Evolutionary conservation across 2,797 vertebrate species (phyloP).

Genomic region (Champsocephalus esox): DNA sequence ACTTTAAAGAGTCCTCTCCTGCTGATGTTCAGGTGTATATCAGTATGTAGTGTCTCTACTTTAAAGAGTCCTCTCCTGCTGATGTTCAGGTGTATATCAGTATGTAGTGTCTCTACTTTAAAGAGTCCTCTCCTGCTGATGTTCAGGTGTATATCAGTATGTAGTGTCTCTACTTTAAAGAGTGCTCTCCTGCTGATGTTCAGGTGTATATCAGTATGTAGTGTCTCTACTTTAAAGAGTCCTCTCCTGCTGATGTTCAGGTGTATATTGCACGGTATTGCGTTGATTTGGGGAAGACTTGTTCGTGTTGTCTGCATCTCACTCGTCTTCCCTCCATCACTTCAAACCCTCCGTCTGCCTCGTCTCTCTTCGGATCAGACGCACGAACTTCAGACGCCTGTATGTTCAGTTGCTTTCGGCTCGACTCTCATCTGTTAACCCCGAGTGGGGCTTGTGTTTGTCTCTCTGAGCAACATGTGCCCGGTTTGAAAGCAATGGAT

Average conservation of each 20-base stretch:
- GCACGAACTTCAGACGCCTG: neutral
- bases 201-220: too few relatives aligned
- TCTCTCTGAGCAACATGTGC: neutral
- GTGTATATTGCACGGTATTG: neutral
- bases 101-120: too few relatives aligned
- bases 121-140: too few relatives aligned
- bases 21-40: too few relatives aligned
- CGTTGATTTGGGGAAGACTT: neutral
- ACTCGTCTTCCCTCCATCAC: neutral
- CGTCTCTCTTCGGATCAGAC: conserved; percentile 13
- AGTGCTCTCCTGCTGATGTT: neutral
- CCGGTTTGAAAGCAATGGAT: conserved; percentile 13
- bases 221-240: too few relatives aligned
- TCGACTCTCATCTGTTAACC: conserved; percentile 26
- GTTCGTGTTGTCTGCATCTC: neutral
- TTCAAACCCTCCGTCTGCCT: conserved; percentile 4
- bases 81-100: too few relatives aligned
- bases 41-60: too few relatives aligned
- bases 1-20: too few relatives aligned
- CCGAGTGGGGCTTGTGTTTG: neutral
- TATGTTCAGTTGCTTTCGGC: conserved; percentile 9
- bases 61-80: too few relatives aligned
- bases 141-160: too few relatives aligned
- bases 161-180: too few relatives aligned
- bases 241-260: too few relatives aligned